A percentile compares a stretch with the other conserved stretches of the same genome.
Conservation (phyloP, 2,113 vertebrate genomes). For the Phainopepla nitens region DNA sequence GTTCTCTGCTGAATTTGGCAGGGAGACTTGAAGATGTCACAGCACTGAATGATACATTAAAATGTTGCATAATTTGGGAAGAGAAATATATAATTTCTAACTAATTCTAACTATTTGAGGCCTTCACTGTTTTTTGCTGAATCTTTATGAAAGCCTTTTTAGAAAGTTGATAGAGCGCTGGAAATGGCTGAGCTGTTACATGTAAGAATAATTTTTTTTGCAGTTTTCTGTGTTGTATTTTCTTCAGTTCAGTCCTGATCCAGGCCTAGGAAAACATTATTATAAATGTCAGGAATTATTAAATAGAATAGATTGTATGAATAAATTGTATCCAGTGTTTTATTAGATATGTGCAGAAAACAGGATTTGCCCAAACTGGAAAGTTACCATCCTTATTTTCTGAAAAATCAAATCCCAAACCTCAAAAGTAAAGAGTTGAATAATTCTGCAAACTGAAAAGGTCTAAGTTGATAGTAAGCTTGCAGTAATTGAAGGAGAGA, state of each 20-base stretch:
- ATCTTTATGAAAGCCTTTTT: background rate
- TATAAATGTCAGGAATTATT: background rate
- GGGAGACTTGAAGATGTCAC: background rate
- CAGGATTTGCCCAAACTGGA: background rate
- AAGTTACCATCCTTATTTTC: background rate
- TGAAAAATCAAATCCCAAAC: background rate
- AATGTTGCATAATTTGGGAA: background rate
- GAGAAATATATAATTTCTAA: background rate
- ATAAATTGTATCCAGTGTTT: background rate
- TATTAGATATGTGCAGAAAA: background rate
- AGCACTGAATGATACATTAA: background rate
- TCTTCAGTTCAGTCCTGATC: background rate
- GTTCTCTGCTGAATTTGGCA: background rate
- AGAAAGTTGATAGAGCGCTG: background rate
- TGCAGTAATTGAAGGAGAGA: background rate
- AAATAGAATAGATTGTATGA: background rate
- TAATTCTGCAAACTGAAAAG: background rate
- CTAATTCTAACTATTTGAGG: background rate
- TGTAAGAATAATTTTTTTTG: background rate
- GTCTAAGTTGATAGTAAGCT: background rate
- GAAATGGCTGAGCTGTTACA: background rate
- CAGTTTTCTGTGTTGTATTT: background rate
- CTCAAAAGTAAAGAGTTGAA: background rate
- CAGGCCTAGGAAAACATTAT: background rate
- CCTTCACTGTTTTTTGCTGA: background rate